Base-by-base conservation (phyloP, 2,113 vertebrate genomes). In the Chloebia gouldiae region DNA sequence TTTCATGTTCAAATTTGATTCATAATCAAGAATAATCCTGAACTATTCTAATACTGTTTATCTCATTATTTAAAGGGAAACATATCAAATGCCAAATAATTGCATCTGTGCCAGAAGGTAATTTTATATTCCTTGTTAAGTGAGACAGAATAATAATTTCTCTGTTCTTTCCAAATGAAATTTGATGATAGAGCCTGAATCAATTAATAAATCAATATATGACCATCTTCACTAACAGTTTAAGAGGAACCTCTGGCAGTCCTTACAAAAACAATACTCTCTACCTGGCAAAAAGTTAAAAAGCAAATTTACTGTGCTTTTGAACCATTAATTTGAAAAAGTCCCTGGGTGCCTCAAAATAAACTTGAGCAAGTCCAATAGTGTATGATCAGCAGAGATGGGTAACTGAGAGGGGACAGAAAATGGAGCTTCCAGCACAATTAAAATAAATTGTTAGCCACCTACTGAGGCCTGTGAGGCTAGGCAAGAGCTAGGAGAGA, bases 301-400 rank as follows among this genome's bases (percentile, higher is more conserved):
- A 91, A 90, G 37, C 6, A 71, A 68, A 80, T 13, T 68, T 51
- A 60, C 17, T 24, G 27, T 56, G 53, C 30, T 68, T 57, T 20
- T 70, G 60, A 96, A 73, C 42, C 33, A 86, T 83, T 63, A 73
- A 88, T 81, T 80, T 81, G 35, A 81, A 93, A 69, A 93, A 77
- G 49, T 81, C 27, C 60, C 69, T 75, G 13, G 4, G 30, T 71
- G 42, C 86, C 88, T 90, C 60, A 64, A 88, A 86, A 56, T 65
- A 90, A 94, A 84, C 30, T 66, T 88, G 51, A 83, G 64, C 22
- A 92, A 88, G 35, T 70, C 54, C 44, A 42, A 63, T 16, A 90
- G 9, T 12, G 28, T 80, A 81, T 28, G 59, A 73, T 90, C 60
- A 90, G 71, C 68, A 86, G 68, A 95, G 79, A 63, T 8, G 42